A percentile compares a stretch with the other conserved stretches of the same genome.
Conservation (phyloP, 2,113 vertebrate genomes). For the Synodontis membranacea region DNA sequence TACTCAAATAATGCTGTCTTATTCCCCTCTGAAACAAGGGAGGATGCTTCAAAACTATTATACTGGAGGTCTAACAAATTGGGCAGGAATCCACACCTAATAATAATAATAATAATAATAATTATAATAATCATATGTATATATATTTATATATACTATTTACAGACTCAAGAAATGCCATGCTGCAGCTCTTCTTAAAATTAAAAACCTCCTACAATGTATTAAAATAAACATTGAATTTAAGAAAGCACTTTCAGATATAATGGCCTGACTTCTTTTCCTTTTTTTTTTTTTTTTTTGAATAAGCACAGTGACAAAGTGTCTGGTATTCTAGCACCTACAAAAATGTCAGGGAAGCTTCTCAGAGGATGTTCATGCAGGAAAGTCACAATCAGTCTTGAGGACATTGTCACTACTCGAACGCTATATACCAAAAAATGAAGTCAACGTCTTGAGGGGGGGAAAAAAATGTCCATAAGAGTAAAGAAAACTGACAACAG, state of each 20-base stretch:
- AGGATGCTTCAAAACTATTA: conserved; percentile 93
- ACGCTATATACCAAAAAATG: conserved; percentile 77
- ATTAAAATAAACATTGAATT: conserved; percentile 99
- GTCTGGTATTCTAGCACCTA: conserved; percentile 92
- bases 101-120: conserved; percentile 84
- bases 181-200: conserved; percentile 95
- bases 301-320: conserved; percentile 87
- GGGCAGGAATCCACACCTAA: conserved; percentile 94
- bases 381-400: conserved; percentile 79
- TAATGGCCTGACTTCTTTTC: conserved; percentile 76
- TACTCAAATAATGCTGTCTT: conserved; percentile 80
- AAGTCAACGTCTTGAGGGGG: conserved; percentile 68
- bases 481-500: conserved; percentile 60
- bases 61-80: conserved; percentile 89
- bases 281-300: conserved; percentile 71
- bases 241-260: conserved; percentile 95
- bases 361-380: conserved; percentile 88
- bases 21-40: conserved; percentile 94
- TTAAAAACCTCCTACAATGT: conserved; percentile 97
- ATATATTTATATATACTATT: conserved; percentile 94
- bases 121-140: conserved; percentile 67
- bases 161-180: conserved; percentile 96
- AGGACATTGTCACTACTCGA: conserved; percentile 84
- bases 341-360: conserved; percentile 81
- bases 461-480: conserved; percentile 59